Evolutionary conservation across 2,888 invertebrate species (phyloP), one percentile per base, ranked within the genome.

Genomic region (Ligdia adustata): DNA sequence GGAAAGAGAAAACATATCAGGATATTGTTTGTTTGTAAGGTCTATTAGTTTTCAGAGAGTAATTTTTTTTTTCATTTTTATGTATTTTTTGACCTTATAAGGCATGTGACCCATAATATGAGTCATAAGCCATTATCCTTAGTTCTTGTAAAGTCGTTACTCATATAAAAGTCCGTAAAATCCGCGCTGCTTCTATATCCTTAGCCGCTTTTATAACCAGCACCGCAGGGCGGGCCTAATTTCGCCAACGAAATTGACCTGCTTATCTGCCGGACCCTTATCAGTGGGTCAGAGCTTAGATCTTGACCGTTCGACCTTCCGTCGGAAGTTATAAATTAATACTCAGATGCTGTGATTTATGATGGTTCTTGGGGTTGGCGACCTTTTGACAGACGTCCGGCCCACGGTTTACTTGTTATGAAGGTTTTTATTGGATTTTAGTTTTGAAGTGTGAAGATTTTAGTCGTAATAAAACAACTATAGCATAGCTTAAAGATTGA

Each of bases 321-420:
- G 12, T 3, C 24, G 31, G 38, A 39, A 22, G 44, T 52, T 55
- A 51, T 46, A 55, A 53, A 58, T 57, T 52, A 55, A 57, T 57
- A 52, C 44, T 40, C 47, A 41, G 50, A 57, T 55, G 47, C 39
- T 44, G 52, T 63, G 60, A 65, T 62, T 66, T 60, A 64, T 41
- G 27, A 31, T 59, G 55, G 57, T 61, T 50, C 55, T n/a, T 46
- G 22, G 39, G 58, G 60, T 60, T 39, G 57, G 46, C 38, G 67
- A 62, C 56, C 63, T 55, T 61, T 66, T 55, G 56, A 60, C 55
- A 55, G 43, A 35, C 34, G 14, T 15, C 38, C 28, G 20, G 22
- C 34, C 24, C 40, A 40, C 27, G 24, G 18, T 28, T 14, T n/a
- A n/a, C 16, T 42, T 37, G 15, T 22, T 20, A 29, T 13, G 13